Evolutionary conservation across 2,113 vertebrate species (phyloP), one percentile per base, ranked within the genome.

Genomic region (Sitta europaea): DNA sequence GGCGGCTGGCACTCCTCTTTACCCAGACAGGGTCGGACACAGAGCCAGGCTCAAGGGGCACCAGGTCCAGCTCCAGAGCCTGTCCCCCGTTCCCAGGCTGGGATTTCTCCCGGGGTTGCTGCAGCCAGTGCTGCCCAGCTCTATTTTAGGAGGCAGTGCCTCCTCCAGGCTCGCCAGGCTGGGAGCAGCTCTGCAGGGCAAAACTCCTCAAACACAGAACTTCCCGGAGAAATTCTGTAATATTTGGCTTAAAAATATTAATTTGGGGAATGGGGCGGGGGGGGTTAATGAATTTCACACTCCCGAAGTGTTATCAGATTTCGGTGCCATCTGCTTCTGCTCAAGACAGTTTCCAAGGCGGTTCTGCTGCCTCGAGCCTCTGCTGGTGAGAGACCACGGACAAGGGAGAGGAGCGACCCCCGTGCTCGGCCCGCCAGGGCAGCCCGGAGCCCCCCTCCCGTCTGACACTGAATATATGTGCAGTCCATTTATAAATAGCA

Each of bases 241-340:
- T 58, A 82, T 38, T 91, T 94, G 86, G 77, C 73, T 90, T 65
- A 29, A 67, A 90, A 83, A 35, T 77, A 91, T 81, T 92, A 87
- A 94, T 81, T 47, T 90, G 61, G 70, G 70, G 58, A 73, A 40
- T 2, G 16, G 61, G 86, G 67, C 61, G 51, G 43, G 18, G 62
- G 67, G 43, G 81, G 71, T 93, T 94, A 96, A 94, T 92, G 83
- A 94, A 68, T 95, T 97, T 95, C 94, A 95, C 91, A 92, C 93
- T 78, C 70, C 0, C 1, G 3, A 81, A 94, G 95, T 27, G 84
- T 43, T 40, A 62, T 94, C 88, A 88, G 92, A 93, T 77, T 95
- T 90, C 65, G 85, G 78, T 88, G 65, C 92, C 90, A 94, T 96
- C 82, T 96, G 95, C 88, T 96, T 86, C n/a, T 29, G 92, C 82